Base-by-base conservation (phyloP, 2,113 vertebrate species). In the Zosterops hypoxanthus region DNA sequence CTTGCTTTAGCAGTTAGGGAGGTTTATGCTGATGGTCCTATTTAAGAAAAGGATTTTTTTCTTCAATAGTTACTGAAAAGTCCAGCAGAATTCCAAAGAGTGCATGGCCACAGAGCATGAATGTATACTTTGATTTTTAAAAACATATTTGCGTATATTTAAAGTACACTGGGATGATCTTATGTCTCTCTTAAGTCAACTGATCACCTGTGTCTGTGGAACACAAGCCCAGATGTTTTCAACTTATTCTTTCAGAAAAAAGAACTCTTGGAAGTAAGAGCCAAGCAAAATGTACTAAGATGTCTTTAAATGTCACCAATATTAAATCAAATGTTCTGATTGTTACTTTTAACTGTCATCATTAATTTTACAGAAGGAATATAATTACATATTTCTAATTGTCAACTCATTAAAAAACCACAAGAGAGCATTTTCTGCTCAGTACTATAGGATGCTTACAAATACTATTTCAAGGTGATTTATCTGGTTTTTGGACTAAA, bases 181-280 rank as follows among this genome's bases (percentile, higher is more conserved):
- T 11, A 16, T 65, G 25, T 31, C 68, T 60, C 44, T 94, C 50
- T 90, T 86, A 44, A 72, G 31, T 95, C 89, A 82, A 31, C 34
- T 83, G 63, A 81, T 52, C 55, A 84, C 82, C 16, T 73, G 9
- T 86, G 76, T 70, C 52, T 80, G 15, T 90, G 47, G 22, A 94
- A 53, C 36, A 50, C 28, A 56, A 93, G 77, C 39, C 31, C 46
- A 90, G 91, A 65, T 64, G 77, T 78, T 87, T 77, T 64, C 8
- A 49, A 78, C 8, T 89, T 17, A 29, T 92, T 92, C 49, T 95
- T 89, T 79, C 66, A 87, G 85, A 90, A 93, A 93, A 68, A 44
- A 46, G 3, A 68, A 33, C 28, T 69, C 60, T 69, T 42, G 33
- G 73, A 88, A 83, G 76, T 59, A 86, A 82, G 76, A 96, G 79